Evolutionary conservation across 2,888 invertebrate genomes (phyloP).

Genomic region (Stictocephala bisonia): DNA sequence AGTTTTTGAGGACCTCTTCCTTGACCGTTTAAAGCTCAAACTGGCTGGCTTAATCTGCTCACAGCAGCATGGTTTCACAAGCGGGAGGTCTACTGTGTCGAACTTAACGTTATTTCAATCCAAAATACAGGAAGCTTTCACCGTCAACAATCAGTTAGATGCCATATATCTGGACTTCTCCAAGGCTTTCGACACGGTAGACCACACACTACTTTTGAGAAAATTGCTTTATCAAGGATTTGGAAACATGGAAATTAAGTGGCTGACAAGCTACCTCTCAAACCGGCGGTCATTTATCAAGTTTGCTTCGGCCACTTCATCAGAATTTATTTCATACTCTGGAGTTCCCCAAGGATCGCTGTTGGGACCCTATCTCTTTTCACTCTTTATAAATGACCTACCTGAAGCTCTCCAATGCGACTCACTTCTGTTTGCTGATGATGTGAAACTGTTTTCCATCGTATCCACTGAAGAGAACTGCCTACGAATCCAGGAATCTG

Average conservation of each 20-base stretch:
- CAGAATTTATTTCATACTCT: not conserved
- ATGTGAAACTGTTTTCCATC: not conserved
- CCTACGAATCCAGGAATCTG: not conserved
- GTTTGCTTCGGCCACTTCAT: slow-evolving; percentile 1
- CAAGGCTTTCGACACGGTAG: not conserved
- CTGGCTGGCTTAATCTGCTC: not conserved
- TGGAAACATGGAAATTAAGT: not conserved
- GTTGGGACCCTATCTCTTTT: slow-evolving; percentile 1
- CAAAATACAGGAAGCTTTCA: not conserved
- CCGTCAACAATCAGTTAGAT: not conserved
- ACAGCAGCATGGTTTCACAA: slow-evolving; percentile 8
- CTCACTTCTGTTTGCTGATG: slow-evolving; percentile 18
- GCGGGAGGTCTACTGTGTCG: not conserved
- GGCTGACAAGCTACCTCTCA: not conserved
- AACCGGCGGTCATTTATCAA: not conserved
- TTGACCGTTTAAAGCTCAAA: not conserved
- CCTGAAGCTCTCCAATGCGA: not conserved
- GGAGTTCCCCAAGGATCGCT: not conserved
- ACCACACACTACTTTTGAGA: not conserved
- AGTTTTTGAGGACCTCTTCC: slow-evolving; percentile 9
- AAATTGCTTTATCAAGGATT: not conserved
- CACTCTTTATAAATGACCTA: slow-evolving; percentile 1
- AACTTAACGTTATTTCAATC: not conserved
- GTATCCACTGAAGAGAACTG: not conserved
- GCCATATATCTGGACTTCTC: not conserved